A percentile compares a stretch with the other conserved stretches of the same genome.
phyloP scores from a whole-genome alignment of 2,113 vertebrate genomes.

The Phrynocephalus versicolor region DNA sequence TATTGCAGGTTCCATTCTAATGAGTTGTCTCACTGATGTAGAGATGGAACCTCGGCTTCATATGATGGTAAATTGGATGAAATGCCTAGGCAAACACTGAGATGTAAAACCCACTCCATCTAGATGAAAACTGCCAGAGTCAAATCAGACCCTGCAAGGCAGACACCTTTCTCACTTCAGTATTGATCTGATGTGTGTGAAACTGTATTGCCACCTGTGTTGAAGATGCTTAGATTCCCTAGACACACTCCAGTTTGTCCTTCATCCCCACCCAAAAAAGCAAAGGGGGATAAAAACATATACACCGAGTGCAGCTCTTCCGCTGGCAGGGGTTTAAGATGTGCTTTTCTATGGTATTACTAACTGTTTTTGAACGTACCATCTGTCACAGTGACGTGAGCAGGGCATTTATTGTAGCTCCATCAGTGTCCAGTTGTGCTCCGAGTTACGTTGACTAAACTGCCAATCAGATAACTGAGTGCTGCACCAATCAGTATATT shows the following conservation, averaged over 20 bases:
- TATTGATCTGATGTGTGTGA: neutral
- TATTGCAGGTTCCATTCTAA: neutral
- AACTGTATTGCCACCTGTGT: neutral
- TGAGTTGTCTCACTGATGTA: neutral
- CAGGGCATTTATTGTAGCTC: neutral
- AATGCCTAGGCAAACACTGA: neutral
- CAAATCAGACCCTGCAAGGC: neutral
- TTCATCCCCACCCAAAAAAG: neutral
- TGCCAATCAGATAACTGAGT: no score
- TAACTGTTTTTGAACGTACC: no score
- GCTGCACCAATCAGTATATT: neutral
- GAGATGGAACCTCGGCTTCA: neutral
- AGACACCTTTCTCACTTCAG: neutral
- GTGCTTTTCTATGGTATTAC: no score
- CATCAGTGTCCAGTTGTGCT: neutral
- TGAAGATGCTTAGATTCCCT: neutral
- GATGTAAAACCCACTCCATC: neutral
- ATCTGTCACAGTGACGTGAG: neutral
- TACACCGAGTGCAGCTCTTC: neutral
- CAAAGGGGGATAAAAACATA: neutral
- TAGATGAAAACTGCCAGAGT: no score
- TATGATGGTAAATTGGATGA: neutral
- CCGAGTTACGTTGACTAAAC: neutral
- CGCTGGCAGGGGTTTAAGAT: neutral
- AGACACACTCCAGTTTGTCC: neutral